phyloP scores from a whole-genome alignment of 2,888 invertebrate genomes.

The Plagodis pulveraria region DNA sequence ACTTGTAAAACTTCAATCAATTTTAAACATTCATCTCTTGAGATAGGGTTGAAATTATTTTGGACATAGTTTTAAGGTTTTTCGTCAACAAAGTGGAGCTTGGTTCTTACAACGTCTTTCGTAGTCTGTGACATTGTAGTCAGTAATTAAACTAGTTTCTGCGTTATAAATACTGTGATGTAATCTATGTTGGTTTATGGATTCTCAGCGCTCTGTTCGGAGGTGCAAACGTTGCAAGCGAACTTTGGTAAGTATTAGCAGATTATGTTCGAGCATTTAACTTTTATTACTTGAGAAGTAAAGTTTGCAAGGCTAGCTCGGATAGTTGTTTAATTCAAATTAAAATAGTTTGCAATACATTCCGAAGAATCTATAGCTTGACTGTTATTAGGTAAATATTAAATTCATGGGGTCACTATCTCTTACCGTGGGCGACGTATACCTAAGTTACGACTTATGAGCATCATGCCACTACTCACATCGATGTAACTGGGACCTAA shows the following conservation, averaged over 20 bases:
- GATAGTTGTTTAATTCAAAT: too few relatives aligned
- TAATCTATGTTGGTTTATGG: not conserved
- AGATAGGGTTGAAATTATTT: constrained; percentile 12
- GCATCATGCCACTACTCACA: too few relatives aligned
- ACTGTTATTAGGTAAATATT: too few relatives aligned
- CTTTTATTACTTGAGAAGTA: constrained; percentile 12
- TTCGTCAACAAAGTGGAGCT: constrained; percentile 18
- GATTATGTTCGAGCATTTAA: constrained; percentile 31
- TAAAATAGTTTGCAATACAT: too few relatives aligned
- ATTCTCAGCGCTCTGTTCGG: constrained; percentile 28
- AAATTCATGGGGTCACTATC: too few relatives aligned
- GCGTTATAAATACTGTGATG: not conserved
- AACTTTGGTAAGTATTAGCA: constrained; percentile 57
- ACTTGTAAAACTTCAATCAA: constrained; percentile 36
- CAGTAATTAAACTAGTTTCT: constrained; percentile 23
- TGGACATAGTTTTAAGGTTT: constrained; percentile 15
- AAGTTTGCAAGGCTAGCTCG: not conserved
- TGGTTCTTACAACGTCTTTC: constrained; percentile 11
- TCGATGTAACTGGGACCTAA: too few relatives aligned
- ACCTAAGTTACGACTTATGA: too few relatives aligned
- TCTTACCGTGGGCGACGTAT: too few relatives aligned
- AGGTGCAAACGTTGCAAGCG: constrained; percentile 44
- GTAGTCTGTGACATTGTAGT: constrained; percentile 15
- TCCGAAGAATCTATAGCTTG: too few relatives aligned
- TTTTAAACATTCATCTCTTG: constrained; percentile 19